A percentile compares a stretch with the other conserved stretches of the same genome.
These are phyloP conservation scores for Perccottus glenii DNA, from an alignment of 2,113 vertebrate species.

Conservation along the genomic window DNA sequence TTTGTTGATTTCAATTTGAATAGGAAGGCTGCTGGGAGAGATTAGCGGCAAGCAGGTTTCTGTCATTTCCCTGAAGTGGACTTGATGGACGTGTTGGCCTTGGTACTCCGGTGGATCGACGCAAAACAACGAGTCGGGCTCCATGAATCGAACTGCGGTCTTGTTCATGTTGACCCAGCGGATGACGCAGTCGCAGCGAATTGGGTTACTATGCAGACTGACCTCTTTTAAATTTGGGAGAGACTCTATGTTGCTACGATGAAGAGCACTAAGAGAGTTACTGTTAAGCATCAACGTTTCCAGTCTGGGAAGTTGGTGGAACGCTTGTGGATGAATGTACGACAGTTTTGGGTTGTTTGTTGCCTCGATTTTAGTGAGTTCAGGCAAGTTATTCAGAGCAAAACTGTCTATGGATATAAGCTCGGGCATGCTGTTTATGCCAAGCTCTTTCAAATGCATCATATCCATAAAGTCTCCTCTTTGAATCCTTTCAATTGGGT, in stretches of 20 bases:
- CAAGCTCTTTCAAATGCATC: slow-evolving; percentile 92
- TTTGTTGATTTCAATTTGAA: slow-evolving; percentile 75
- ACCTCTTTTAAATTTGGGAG: slow-evolving; percentile 93
- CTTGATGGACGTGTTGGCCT: slow-evolving; percentile 88
- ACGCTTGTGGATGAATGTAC: slow-evolving; percentile 92
- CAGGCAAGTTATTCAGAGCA: slow-evolving; percentile 91
- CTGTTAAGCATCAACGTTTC: slow-evolving; percentile 94
- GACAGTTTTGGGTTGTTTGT: slow-evolving; percentile 93
- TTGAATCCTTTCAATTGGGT: slow-evolving; percentile 90
- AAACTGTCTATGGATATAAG: slow-evolving; percentile 91
- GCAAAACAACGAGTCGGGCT: slow-evolving; percentile 90
- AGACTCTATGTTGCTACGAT: slow-evolving; percentile 86
- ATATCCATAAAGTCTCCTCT: slow-evolving; percentile 92
- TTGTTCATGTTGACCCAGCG: slow-evolving; percentile 96
- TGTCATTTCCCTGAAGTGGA: slow-evolving; percentile 95
- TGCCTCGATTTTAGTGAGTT: slow-evolving; percentile 94
- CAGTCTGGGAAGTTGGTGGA: slow-evolving; percentile 87
- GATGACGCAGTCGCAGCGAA: slow-evolving; percentile 92
- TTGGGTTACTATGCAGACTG: slow-evolving; percentile 94
- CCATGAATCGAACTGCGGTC: slow-evolving; percentile 92
- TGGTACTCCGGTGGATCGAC: slow-evolving; percentile 91
- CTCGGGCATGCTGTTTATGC: slow-evolving; percentile 95
- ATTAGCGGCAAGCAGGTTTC: slow-evolving; percentile 94
- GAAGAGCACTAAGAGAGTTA: slow-evolving; percentile 90
- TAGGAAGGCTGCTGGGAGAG: slow-evolving; percentile 87